A percentile compares a stretch with the other conserved stretches of the same genome.
Evolutionary conservation across 2,113 vertebrate species (phyloP).

Genomic region (Nibea albiflora): DNA sequence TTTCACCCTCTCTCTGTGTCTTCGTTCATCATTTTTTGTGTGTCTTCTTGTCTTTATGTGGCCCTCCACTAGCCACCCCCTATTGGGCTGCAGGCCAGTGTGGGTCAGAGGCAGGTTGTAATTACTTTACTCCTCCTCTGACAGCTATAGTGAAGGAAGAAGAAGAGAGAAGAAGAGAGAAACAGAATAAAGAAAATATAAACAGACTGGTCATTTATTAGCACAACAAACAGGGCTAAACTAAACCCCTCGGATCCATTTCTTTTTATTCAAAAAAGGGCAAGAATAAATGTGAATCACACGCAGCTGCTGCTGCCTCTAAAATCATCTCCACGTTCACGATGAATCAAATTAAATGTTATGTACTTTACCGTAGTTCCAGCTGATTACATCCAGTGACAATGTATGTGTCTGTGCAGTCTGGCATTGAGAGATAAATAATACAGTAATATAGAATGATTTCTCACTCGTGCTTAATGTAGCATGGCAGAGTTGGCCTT

Average conservation of each 20-base stretch:
- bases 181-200: slow-evolving; percentile 13
- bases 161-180: slow-evolving; percentile 1
- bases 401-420: slow-evolving; percentile 15
- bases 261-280: not conserved
- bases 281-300: not conserved
- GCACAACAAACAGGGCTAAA: slow-evolving; percentile 10
- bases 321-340: not conserved
- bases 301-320: slow-evolving; percentile 5
- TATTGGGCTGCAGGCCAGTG: slow-evolving; percentile 63
- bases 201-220: slow-evolving; percentile 20
- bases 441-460: slow-evolving; percentile 38
- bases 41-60: slow-evolving; percentile 13
- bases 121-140: slow-evolving; percentile 71
- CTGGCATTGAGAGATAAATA: slow-evolving; percentile 39
- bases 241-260: not conserved
- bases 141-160: slow-evolving; percentile 36
- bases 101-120: slow-evolving; percentile 73
- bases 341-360: not conserved
- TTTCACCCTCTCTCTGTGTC: not conserved
- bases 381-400: slow-evolving; percentile 1
- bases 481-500: slow-evolving; percentile 71
- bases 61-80: slow-evolving; percentile 17
- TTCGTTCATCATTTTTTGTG: not conserved
- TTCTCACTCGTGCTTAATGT: slow-evolving; percentile 52
- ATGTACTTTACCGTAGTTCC: not conserved